Base-by-base conservation (phyloP, 2,113 vertebrate genomes). In the Cryptomyrus ogoouensis region DNA sequence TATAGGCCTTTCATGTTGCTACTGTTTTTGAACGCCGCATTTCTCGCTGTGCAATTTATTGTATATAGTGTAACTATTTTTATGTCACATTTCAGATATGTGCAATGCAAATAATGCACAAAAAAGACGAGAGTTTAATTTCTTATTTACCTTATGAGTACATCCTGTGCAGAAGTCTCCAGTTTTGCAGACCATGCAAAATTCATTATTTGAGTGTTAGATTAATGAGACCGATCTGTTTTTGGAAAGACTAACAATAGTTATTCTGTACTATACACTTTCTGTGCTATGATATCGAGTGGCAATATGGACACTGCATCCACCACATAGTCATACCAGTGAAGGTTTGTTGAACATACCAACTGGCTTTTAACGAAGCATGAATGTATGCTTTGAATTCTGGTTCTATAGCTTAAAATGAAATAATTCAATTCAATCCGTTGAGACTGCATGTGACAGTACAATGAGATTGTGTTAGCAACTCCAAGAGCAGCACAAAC, bases 141-240 rank as follows among this genome's bases (percentile, higher is more conserved):
- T 84, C 52, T 9, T 87, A 53, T 52, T 31, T 31, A n/a, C 49
- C 52, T 50, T 44, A 58, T 47, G 1, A n/a, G 21, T n/a, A 12
- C 39, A 88, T 46, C 49, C 74, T 42, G 89, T 53, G 56, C 87
- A 87, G 66, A 87, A 89, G 89, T 84, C 91, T 88, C 89, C 89
- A 46, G 8, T 70, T 88, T 47, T 44, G 83, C 86, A 89, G 80
- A 83, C 50, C 49, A 83, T 85, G 44, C 70, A 89, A 87, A 80
- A 88, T 89, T 89, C 88, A 77, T 70, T 90, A 80, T 80, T 70
- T 35, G 77, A 89, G 86, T 17, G 66, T 89, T 91, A 27, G 91
- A 89, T 91, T 89, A 89, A 91, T 50, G 89, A 90, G 90, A 92
- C 50, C 2, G 89, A 90, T 94, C 89, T 39, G 58, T 90, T 89